Conservation (phyloP, 2,797 vertebrate genomes). For the Acanthurus tractus region DNA sequence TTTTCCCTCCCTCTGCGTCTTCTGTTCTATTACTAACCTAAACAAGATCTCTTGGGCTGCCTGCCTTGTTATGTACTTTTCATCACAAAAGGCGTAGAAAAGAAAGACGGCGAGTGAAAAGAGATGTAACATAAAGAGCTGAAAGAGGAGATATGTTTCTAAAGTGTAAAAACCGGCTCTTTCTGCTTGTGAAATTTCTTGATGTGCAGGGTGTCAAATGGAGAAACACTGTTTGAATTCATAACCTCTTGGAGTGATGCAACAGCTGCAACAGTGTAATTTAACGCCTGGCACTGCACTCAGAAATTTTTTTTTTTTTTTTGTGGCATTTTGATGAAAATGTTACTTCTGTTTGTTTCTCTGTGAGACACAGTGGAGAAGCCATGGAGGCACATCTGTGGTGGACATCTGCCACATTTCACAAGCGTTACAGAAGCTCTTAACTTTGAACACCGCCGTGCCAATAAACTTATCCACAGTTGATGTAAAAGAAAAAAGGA, state of each 20-base stretch:
- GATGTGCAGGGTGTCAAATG: constrained; percentile 41
- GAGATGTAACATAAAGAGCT: constrained; percentile 35
- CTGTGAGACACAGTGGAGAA: constrained; percentile 5
- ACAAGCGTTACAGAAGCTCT: constrained; percentile 25
- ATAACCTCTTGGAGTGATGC: constrained; percentile 58
- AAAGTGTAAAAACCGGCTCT: constrained; percentile 40
- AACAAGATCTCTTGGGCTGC: constrained; percentile 59
- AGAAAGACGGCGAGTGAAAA: constrained; percentile 24
- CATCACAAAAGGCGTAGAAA: constrained; percentile 41
- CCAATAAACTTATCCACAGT: background rate
- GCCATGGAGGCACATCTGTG: constrained; percentile 11
- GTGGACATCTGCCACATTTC: constrained; percentile 30
- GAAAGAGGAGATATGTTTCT: constrained; percentile 31
- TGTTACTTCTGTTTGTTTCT: constrained; percentile 27
- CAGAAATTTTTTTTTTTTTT: background rate
- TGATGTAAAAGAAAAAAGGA: too few relatives aligned
- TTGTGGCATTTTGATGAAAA: constrained; percentile 37
- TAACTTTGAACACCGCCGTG: constrained; percentile 17
- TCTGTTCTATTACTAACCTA: constrained; percentile 51
- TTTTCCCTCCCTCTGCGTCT: constrained; percentile 41
- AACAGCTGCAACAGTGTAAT: constrained; percentile 63
- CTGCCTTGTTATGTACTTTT: constrained; percentile 45
- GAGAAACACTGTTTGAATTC: constrained; percentile 46
- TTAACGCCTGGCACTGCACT: constrained; percentile 14
- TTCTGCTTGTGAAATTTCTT: constrained; percentile 48